Base-by-base conservation (phyloP, 2,113 vertebrate species). In the Oreotrochilus melanogaster region DNA sequence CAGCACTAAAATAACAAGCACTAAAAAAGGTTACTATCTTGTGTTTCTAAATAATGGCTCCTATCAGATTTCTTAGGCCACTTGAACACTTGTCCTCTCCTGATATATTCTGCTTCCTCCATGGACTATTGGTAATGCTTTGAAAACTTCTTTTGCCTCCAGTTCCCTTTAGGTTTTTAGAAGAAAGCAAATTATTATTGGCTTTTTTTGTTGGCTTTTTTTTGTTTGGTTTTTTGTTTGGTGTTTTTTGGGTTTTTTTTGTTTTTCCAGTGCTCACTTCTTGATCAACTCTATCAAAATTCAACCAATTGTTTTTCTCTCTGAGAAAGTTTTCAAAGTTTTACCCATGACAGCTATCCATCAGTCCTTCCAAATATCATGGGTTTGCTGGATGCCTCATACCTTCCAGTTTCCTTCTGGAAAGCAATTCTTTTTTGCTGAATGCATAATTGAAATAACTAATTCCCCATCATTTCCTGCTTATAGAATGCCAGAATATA, bases 281-380 rank as follows among this genome's bases (percentile, higher is more conserved):
- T 24, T 45, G 22, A 21, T 57, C 7, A 30, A n/a, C 45, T 73
- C 17, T 89, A n/a, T 83, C 27, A 57, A 35, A 86, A 47, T 56
- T 69, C 18, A 72, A 3, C 4, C 1, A 9, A 3, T 33, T 48
- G 9, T n/a, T 65, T 30, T 27, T 13, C 22, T 56, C 0, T 39
- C 17, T 57, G 42, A 83, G 30, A 47, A 51, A 12, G 2, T 65
- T 39, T 84, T 80, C 9, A 42, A 30, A 42, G 7, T 10, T 66
- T 71, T 53, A 19, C n/a, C 14, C 4, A 1, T 47, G 37, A 9
- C 33, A n/a, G 3, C 43, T 69, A 33, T 25, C 22, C 25, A 5
- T 62, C 45, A 74, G 5, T 28, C 8, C 7, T 78, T 7, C 17
- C 66, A 30, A 57, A 42, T 7, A 42, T 3, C 5, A 4, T 16